Evolutionary conservation across 2,113 vertebrate genomes (phyloP).

Genomic region (Tenebrosternarchus preto): DNA sequence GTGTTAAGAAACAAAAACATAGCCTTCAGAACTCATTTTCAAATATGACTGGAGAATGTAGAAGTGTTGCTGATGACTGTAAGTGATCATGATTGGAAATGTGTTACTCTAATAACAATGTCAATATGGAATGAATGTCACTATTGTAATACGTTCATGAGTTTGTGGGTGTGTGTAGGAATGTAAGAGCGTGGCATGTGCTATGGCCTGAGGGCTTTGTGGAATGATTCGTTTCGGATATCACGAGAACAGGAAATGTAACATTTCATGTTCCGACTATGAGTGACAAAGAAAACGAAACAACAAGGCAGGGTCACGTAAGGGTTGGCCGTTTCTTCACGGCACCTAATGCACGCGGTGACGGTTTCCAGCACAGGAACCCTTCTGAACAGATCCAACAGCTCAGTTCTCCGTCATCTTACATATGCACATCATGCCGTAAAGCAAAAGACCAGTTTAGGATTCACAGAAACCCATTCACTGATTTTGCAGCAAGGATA

Average conservation of each 20-base stretch:
- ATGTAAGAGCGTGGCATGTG: constrained; percentile 21
- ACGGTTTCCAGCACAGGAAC: background rate
- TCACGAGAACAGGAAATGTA: constrained; percentile 11
- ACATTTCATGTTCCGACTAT: constrained; percentile 3
- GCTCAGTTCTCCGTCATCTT: background rate
- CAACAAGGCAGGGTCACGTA: background rate
- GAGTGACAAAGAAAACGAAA: background rate
- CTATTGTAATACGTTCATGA: background rate
- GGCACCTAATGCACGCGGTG: background rate
- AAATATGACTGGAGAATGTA: background rate
- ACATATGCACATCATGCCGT: background rate
- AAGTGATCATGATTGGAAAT: background rate
- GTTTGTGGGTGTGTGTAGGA: constrained; percentile 18
- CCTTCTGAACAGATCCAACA: background rate
- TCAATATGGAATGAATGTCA: background rate
- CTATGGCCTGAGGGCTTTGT: constrained; percentile 11
- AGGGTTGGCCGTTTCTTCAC: too few species aligned
- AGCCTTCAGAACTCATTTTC: background rate
- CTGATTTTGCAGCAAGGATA: too few species aligned
- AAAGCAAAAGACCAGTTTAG: background rate
- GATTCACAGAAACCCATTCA: background rate
- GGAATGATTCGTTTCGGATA: background rate
- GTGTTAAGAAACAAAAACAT: background rate
- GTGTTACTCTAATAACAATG: background rate
- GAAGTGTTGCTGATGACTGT: background rate